Evolutionary conservation across 2,888 invertebrate species (phyloP).

Genomic region (Lamellibrachia columna): DNA sequence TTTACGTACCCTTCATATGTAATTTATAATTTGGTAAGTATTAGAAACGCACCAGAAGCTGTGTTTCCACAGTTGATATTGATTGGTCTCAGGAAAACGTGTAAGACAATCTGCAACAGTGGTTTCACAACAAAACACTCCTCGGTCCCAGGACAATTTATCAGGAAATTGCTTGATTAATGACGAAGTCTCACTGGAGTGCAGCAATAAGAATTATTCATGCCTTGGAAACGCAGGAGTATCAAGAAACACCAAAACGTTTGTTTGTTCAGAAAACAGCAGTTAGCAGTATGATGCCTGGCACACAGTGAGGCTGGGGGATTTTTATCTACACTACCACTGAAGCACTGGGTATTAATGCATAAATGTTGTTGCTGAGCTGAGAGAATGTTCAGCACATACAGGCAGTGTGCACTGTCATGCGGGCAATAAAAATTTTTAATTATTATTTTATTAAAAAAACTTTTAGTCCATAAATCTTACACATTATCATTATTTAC

Average conservation of each 20-base stretch:
- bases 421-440: too few species aligned
- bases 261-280: not conserved
- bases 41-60: not conserved
- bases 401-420: too few species aligned
- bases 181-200: not conserved
- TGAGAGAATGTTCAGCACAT: too few species aligned
- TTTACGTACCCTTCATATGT: not conserved
- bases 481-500: too few species aligned
- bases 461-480: too few species aligned
- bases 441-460: too few species aligned
- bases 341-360: too few species aligned
- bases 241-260: not conserved
- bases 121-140: not conserved
- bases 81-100: not conserved
- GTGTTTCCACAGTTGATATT: not conserved
- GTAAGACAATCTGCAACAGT: not conserved
- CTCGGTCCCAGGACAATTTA: not conserved
- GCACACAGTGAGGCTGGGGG: not conserved
- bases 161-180: conserved; percentile 1
- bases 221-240: not conserved
- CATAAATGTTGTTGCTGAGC: too few species aligned
- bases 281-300: not conserved
- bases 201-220: not conserved
- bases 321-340: too few species aligned
- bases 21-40: not conserved